These are phyloP conservation scores for Astyanax mexicanus DNA, from an alignment of 2,797 vertebrate species.

Conservation along the genomic window DNA sequence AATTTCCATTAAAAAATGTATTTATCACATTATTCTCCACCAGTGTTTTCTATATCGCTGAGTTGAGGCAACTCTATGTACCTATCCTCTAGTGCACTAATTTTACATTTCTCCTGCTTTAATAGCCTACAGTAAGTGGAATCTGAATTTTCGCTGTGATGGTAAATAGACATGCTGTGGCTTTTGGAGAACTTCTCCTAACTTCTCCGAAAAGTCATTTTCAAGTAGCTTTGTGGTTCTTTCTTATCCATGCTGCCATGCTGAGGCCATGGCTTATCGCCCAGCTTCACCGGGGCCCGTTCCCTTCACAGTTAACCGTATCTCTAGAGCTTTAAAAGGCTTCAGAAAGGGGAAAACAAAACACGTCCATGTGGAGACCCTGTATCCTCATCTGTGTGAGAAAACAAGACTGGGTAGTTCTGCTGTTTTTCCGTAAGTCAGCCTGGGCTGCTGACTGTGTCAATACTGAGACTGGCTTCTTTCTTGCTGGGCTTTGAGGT, in stretches of 20 bases:
- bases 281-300: conserved; percentile 58
- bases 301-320: conserved; percentile 16
- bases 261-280: conserved; percentile 57
- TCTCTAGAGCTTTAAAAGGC: neutral
- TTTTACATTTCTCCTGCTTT: neutral
- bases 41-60: too few relatives aligned
- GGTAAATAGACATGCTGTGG: neutral
- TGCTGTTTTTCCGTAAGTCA: neutral
- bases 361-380: neutral
- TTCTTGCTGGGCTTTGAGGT: too few relatives aligned
- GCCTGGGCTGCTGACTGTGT: neutral
- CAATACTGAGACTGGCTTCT: neutral
- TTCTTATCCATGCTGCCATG: conserved; percentile 58
- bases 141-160: neutral
- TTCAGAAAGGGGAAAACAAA: conserved; percentile 1
- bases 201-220: neutral
- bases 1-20: too few relatives aligned
- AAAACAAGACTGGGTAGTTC: neutral
- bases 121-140: neutral
- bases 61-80: too few relatives aligned
- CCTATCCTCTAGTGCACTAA: neutral
- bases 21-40: too few relatives aligned
- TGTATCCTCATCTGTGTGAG: neutral
- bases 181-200: neutral
- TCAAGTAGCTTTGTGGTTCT: conserved; percentile 6